A percentile compares a stretch with the other conserved stretches of the same genome.
These are phyloP conservation scores for Coccyzus lansbergi DNA, from an alignment of 2,797 vertebrate genomes.

Conservation along the genomic window DNA sequence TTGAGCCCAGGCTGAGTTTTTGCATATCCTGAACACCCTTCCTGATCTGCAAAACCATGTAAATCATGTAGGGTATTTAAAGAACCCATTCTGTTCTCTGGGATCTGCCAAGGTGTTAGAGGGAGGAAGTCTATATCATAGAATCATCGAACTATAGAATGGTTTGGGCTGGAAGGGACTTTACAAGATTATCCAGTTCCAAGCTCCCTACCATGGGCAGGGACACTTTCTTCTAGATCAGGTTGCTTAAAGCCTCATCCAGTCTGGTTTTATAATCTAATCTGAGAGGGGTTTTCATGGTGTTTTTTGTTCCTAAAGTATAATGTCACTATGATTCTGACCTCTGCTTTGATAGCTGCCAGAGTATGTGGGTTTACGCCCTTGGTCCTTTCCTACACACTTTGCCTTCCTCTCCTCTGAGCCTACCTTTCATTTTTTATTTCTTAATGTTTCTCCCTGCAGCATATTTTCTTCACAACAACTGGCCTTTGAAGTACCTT, in stretches of 20 bases:
- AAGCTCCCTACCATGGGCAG: no score
- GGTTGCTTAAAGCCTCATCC: no score
- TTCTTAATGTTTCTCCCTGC: not conserved
- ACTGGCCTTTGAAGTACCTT: not conserved
- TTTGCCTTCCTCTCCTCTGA: not conserved
- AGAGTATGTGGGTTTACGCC: rapidly evolving
- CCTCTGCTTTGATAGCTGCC: not conserved
- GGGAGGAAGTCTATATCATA: not conserved
- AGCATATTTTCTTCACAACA: not conserved
- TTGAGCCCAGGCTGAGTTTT: not conserved
- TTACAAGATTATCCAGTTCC: no score
- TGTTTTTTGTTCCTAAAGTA: not conserved
- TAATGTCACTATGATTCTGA: not conserved
- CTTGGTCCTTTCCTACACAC: not conserved
- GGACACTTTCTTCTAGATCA: no score
- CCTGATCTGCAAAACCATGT: not conserved
- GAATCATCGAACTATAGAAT: no score
- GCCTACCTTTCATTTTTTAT: not conserved
- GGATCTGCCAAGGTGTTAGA: not conserved
- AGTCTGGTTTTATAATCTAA: not conserved
- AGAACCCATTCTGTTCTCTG: not conserved
- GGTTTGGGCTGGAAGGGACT: no score
- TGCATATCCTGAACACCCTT: not conserved
- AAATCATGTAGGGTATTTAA: not conserved
- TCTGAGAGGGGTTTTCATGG: not conserved